These are phyloP conservation scores for Hemicentrotus pulcherrimus DNA, from an alignment of 35 echinoderm and acorn worm genomes.

Conservation along the genomic window DNA sequence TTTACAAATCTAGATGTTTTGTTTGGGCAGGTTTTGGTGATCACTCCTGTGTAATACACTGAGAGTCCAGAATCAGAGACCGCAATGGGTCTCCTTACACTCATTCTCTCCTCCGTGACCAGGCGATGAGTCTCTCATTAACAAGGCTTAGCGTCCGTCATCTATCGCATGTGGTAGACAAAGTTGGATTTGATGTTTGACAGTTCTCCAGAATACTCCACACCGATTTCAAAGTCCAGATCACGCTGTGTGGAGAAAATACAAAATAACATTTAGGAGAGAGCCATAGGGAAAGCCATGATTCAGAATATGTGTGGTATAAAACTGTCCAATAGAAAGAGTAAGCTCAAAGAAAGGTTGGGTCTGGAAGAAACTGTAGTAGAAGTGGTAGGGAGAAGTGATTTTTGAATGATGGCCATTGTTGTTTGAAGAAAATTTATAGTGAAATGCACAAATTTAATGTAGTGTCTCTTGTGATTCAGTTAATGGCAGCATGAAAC, in stretches of 20 bases:
- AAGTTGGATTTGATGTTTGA: conserved; percentile 67
- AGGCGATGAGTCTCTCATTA: conserved; percentile 39
- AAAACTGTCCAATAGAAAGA: background rate
- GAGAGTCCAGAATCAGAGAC: background rate
- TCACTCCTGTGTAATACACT: background rate
- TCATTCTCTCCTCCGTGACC: too few relatives aligned
- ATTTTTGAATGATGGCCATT: background rate
- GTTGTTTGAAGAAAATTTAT: background rate
- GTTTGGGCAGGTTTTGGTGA: background rate
- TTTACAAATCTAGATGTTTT: background rate
- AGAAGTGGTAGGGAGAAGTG: background rate
- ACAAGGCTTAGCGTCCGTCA: background rate
- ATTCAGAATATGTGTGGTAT: background rate
- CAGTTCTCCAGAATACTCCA: conserved; percentile 85
- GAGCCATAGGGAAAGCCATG: too few relatives aligned
- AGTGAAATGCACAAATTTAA: too few relatives aligned
- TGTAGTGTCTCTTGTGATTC: too few relatives aligned
- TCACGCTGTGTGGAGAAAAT: conserved; percentile 70
- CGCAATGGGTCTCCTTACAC: background rate
- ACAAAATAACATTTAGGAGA: background rate
- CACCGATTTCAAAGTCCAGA: conserved; percentile 83
- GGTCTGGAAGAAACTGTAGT: too few relatives aligned
- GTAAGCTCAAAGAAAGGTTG: background rate
- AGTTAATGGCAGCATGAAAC: too few relatives aligned
- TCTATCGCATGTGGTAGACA: conserved; percentile 88